A percentile compares a stretch with the other conserved stretches of the same genome.
These are phyloP conservation scores for Hyaena hyaena DNA, from an alignment of 2,113 vertebrate genomes.

Conservation along the genomic window DNA sequence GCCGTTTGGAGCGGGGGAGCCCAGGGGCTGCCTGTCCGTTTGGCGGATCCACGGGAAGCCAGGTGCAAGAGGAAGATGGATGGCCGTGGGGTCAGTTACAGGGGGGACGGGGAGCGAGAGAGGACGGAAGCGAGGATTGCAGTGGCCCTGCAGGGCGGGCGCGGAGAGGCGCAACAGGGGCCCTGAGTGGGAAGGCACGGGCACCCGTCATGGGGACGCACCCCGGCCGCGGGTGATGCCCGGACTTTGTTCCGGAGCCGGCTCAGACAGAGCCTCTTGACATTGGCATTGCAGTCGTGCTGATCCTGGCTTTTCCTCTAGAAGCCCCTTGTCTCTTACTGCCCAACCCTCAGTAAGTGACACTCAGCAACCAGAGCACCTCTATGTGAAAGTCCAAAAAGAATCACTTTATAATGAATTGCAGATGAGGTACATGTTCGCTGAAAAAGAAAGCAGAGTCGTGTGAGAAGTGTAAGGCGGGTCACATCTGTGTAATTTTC, in stretches of 20 bases:
- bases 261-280: not conserved
- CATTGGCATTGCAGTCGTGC: rapidly evolving
- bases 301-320: not conserved
- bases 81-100: not conserved
- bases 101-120: not conserved
- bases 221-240: not conserved
- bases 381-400: not conserved
- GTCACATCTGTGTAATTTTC: rapidly evolving
- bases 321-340: not conserved
- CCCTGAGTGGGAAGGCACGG: rapidly evolving
- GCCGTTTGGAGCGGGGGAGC: not conserved
- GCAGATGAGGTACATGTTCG: rapidly evolving
- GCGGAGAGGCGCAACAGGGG: not conserved
- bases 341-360: not conserved
- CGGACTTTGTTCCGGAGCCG: too few relatives aligned
- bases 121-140: too few relatives aligned
- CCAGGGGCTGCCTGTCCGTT: not conserved
- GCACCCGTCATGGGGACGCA: rapidly evolving
- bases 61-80: not conserved
- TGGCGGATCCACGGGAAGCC: not conserved
- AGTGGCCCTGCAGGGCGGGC: rapidly evolving
- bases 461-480: rapidly evolving
- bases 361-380: not conserved
- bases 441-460: too few relatives aligned
- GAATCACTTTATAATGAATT: not conserved